A percentile compares a stretch with the other conserved stretches of the same genome.
Evolutionary conservation across 2,797 vertebrate genomes (phyloP).

Genomic region (Novumbra hubbsi): DNA sequence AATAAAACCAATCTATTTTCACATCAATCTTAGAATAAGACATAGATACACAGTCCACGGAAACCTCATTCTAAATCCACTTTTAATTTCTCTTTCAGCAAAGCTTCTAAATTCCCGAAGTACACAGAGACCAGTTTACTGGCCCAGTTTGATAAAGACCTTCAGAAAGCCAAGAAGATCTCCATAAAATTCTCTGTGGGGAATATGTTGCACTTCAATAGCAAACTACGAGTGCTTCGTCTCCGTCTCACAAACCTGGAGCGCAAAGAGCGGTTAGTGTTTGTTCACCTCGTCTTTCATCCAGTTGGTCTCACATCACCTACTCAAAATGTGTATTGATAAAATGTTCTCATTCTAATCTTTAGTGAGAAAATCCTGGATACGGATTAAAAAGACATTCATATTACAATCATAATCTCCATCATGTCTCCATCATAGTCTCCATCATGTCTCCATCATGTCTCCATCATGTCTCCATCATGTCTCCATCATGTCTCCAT

Average conservation of each 20-base stretch:
- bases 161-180: conserved; percentile 54
- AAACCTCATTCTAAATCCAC: background rate
- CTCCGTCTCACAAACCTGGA: conserved; percentile 65
- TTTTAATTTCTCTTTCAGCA: conserved; percentile 42
- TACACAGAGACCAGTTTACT: conserved; percentile 60
- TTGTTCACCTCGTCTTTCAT: background rate
- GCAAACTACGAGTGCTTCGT: conserved; percentile 71
- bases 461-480: too few species aligned
- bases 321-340: background rate
- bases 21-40: background rate
- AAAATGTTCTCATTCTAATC: too few species aligned
- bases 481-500: too few species aligned
- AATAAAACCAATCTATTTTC: background rate
- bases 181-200: conserved; percentile 63
- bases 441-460: too few species aligned
- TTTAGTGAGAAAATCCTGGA: too few species aligned
- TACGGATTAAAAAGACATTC: too few species aligned
- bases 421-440: too few species aligned
- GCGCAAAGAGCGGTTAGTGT: conserved; percentile 45
- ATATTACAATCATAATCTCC: too few species aligned
- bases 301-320: background rate
- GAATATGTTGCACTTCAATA: conserved; percentile 48
- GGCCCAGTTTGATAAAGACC: conserved; percentile 65
- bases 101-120: conserved; percentile 54
- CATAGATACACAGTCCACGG: background rate